phyloP scores from a whole-genome alignment of 2,797 vertebrate genomes.

The Spea hammondii region DNA sequence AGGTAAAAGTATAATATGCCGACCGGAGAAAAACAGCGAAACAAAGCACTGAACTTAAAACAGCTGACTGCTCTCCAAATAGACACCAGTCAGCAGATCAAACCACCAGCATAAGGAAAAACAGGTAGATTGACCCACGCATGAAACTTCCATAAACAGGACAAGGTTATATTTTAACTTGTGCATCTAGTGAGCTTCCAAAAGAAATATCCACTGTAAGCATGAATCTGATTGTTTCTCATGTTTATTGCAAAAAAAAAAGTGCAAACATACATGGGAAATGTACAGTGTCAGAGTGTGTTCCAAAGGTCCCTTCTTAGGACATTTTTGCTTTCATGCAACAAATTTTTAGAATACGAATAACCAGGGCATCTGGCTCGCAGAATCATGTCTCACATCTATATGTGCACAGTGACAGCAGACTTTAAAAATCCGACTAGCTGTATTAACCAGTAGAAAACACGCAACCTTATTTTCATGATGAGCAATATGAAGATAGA shows the following conservation, averaged over 20 bases:
- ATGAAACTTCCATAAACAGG: slow-evolving; percentile 67
- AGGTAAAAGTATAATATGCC: too few species aligned
- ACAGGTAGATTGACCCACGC: slow-evolving; percentile 58
- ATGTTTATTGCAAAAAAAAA: slow-evolving; percentile 35
- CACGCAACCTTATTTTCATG: too few species aligned
- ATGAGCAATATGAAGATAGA: too few species aligned
- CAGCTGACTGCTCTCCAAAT: slow-evolving; percentile 61
- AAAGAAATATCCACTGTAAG: slow-evolving; percentile 58
- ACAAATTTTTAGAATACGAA: slow-evolving; percentile 1
- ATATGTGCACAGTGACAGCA: too few species aligned
- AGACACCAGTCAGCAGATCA: slow-evolving; percentile 63
- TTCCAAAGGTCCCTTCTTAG: slow-evolving; percentile 20
- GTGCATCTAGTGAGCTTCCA: slow-evolving; percentile 67
- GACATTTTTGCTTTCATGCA: background rate
- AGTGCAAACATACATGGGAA: slow-evolving; percentile 47
- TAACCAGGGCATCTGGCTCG: background rate
- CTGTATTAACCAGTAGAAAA: too few species aligned
- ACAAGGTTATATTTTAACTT: slow-evolving; percentile 76
- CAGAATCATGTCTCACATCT: too few species aligned
- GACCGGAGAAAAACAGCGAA: too few species aligned
- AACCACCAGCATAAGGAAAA: slow-evolving; percentile 21
- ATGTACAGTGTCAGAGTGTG: slow-evolving; percentile 1
- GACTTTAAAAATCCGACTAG: too few species aligned
- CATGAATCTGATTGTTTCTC: slow-evolving; percentile 48
- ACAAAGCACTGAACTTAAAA: slow-evolving; percentile 9